Evolutionary conservation across 2,888 invertebrate genomes (phyloP), one percentile per base, ranked within the genome.

Genomic region (Ormia ochracea): DNA sequence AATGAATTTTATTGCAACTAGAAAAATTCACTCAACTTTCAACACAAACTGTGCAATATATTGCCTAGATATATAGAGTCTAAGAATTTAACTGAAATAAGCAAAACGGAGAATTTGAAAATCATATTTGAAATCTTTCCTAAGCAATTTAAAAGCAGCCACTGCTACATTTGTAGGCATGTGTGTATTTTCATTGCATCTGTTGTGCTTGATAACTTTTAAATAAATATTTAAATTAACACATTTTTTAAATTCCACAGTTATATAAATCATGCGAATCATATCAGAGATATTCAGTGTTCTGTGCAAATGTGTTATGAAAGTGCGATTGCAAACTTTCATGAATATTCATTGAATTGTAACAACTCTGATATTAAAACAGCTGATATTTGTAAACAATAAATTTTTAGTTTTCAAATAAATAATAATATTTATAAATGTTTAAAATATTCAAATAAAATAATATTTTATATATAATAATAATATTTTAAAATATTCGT

Each of bases 171-270:
- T 54, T 54, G 12, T 12, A 17, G 31, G 10, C 33, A 33, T 54
- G 19, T 54, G 33, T 19, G 19, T 41, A 41, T 10, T 59, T 59
- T 12, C 4, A n/a, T n/a, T 45, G 31, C 19, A 21, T 45, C 7
- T 38, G 5, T 26, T 17, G 10, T 17, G 36, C 59, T 2, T 58
- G 38, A 17, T 61, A 33, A 56, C 45, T 54, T 54, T 63, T 56
- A 48, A 76, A n/a, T 38, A 76, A 76, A 69, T 76, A 76, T 63
- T 76, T 61, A 63, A 17, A 23, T 76, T 36, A 26, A 31, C 21
- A 48, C 45, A 76, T 76, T 69, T 28, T 66, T 69, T 1, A 76
- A 76, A 76, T 76, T 69, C 61, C 43, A 69, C 12, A 45, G n/a
- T n/a, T n/a, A n/a, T n/a, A n/a, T n/a, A n/a, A n/a, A 54, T 7